Percentiles rank a stretch among this genome's conserved stretches.
Evolutionary conservation across 2,113 vertebrate genomes (phyloP).

Genomic region (Onychorhynchus coronatus): DNA sequence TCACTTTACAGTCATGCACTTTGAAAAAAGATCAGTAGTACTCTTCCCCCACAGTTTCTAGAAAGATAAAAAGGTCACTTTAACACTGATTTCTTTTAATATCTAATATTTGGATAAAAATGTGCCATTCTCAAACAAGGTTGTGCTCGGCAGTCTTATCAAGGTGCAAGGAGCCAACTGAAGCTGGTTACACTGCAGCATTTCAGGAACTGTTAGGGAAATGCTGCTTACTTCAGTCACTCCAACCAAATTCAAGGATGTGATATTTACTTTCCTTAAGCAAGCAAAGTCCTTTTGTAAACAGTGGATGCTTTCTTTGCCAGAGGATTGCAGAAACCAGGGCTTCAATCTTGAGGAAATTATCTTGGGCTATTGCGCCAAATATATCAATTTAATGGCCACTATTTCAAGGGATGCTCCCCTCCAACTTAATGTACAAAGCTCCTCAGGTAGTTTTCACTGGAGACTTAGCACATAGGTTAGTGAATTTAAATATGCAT

Average conservation of each 20-base stretch:
- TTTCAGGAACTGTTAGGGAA: neutral
- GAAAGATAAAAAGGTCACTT: conserved; percentile 81
- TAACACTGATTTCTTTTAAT: conserved; percentile 69
- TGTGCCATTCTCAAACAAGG: conserved; percentile 49
- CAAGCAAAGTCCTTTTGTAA: neutral
- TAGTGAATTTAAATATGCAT: neutral
- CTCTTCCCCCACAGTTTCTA: conserved; percentile 64
- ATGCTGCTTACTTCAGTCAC: neutral
- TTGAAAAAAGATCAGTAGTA: conserved; percentile 78
- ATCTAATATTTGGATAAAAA: conserved; percentile 68
- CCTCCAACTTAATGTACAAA: neutral
- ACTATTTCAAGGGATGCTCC: neutral
- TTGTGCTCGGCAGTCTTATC: conserved; percentile 62
- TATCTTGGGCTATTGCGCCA: neutral
- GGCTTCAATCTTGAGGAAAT: neutral
- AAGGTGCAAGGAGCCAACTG: conserved; percentile 11
- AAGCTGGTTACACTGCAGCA: neutral
- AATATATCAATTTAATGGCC: neutral
- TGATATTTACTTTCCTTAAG: neutral
- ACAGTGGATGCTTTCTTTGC: neutral
- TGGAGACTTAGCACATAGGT: neutral
- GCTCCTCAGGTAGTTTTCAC: neutral
- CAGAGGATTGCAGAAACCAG: neutral
- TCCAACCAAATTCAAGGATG: neutral
- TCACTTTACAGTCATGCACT: conserved; percentile 72